Evolutionary conservation across 2,888 invertebrate genomes (phyloP).

Genomic region (Phasia obesa): DNA sequence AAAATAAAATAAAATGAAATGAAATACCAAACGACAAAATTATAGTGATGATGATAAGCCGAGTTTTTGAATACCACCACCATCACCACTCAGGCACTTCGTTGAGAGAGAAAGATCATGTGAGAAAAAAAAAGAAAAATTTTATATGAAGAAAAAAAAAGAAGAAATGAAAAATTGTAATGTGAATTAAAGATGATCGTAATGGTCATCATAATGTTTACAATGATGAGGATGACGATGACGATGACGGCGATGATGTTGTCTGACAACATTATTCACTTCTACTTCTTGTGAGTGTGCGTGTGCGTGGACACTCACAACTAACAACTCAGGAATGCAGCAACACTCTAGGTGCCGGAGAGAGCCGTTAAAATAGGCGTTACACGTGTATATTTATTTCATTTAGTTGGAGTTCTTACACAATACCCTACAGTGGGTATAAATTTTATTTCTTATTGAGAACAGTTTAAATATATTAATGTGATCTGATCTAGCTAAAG

Average conservation of each 20-base stretch:
- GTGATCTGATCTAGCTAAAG: too few species aligned
- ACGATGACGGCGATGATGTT: conserved; percentile 51
- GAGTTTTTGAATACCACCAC: conserved; percentile 26
- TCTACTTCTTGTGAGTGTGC: conserved; percentile 45
- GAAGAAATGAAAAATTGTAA: conserved; percentile 15
- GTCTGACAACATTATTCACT: conserved; percentile 65
- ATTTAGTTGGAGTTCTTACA: conserved; percentile 19
- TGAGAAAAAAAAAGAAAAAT: conserved; percentile 40
- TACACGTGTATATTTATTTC: conserved; percentile 62
- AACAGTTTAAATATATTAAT: too few species aligned
- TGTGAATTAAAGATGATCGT: conserved; percentile 57
- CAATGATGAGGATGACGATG: conserved; percentile 44
- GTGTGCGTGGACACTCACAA: background rate
- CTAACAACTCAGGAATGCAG: conserved; percentile 45
- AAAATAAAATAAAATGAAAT: background rate
- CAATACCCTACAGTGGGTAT: conserved; percentile 32
- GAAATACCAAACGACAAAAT: conserved; percentile 5
- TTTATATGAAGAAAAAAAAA: background rate
- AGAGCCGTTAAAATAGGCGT: conserved; percentile 70
- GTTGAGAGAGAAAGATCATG: conserved; percentile 13
- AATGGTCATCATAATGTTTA: conserved; percentile 51
- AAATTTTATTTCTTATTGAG: background rate
- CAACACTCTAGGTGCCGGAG: conserved; percentile 62
- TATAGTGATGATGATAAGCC: conserved; percentile 59
- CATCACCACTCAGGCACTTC: conserved; percentile 3